Percentiles rank a stretch among this genome's conserved stretches.
phyloP scores from a whole-genome alignment of 2,888 invertebrate genomes.

The Drosophila nr. medialis region DNA sequence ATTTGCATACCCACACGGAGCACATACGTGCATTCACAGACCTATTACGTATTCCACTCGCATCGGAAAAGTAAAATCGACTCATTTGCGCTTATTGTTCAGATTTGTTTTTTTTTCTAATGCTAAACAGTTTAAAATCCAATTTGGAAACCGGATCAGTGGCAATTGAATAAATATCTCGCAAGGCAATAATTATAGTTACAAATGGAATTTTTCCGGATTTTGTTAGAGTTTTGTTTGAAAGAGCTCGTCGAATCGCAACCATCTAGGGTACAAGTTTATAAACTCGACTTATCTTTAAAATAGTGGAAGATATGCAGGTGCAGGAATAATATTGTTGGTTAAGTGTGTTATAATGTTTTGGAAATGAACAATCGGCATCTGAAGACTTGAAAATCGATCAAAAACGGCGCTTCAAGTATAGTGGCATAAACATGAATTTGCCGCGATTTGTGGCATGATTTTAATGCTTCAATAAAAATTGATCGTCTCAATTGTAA shows the following conservation, averaged over 20 bases:
- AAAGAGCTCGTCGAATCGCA: neutral
- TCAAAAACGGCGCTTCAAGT: neutral
- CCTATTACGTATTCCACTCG: neutral
- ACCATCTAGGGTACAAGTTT: too few species aligned
- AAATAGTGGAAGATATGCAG: neutral
- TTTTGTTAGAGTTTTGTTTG: neutral
- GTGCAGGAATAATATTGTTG: neutral
- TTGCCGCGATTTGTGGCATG: neutral
- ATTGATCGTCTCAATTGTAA: neutral
- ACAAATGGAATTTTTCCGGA: neutral
- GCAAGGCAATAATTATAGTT: neutral
- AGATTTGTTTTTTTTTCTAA: neutral
- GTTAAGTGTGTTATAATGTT: neutral
- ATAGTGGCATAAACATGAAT: neutral
- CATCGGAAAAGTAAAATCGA: neutral
- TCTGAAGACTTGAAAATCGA: neutral
- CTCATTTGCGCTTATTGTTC: neutral
- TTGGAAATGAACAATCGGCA: neutral
- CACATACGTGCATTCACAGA: neutral
- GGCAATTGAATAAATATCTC: neutral
- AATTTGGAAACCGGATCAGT: neutral
- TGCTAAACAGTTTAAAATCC: neutral
- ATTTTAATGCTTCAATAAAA: neutral
- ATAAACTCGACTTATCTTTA: too few species aligned
- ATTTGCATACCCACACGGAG: neutral